phyloP scores from a whole-genome alignment of 2,888 invertebrate genomes.

The Rhingia rostrata region DNA sequence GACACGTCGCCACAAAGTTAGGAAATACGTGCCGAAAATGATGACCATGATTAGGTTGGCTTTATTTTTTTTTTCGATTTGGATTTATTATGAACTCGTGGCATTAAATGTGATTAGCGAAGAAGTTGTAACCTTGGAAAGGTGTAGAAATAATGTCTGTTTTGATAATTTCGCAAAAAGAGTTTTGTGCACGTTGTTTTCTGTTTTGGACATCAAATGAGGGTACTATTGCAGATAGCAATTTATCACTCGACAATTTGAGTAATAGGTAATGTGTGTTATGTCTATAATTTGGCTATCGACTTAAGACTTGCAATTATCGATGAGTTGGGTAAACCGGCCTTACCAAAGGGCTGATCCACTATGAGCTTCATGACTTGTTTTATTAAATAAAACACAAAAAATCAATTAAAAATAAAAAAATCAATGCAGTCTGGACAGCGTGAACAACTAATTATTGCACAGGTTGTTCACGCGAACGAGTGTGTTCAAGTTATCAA shows the following conservation, averaged over 20 bases:
- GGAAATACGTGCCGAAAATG: conserved; percentile 43
- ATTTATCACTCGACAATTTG: conserved; percentile 7
- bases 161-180: conserved; percentile 38
- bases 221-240: conserved; percentile 1
- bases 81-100: conserved; percentile 41
- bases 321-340: background rate
- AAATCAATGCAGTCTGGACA: no score
- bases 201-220: conserved; percentile 10
- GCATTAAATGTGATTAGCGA: conserved; percentile 35
- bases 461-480: no score
- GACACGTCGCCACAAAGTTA: conserved; percentile 35
- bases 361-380: no score
- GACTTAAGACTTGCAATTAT: background rate
- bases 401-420: no score
- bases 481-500: no score
- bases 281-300: background rate
- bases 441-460: no score
- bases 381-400: no score
- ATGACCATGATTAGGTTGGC: conserved; percentile 47
- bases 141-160: conserved; percentile 48
- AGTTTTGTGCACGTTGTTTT: background rate
- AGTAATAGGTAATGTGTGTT: background rate
- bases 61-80: conserved; percentile 18
- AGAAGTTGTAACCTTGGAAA: conserved; percentile 57
- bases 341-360: no score